Evolutionary conservation across 2,888 invertebrate species (phyloP), one percentile per base, ranked within the genome.

Genomic region (Archaeoteleia sp.): DNA sequence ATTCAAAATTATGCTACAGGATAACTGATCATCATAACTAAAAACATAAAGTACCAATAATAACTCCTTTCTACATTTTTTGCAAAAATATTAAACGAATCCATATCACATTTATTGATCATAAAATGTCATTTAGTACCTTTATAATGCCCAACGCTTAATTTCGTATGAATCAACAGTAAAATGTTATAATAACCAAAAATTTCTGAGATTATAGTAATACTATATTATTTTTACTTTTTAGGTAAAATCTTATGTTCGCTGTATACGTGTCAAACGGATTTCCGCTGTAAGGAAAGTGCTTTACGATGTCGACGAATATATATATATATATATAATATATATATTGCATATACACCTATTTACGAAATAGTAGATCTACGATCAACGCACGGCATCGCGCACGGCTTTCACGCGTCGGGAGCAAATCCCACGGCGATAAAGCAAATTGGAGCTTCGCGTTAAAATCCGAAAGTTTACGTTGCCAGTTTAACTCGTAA

Each of bases 211-310:
- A n/a, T n/a, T n/a, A n/a, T n/a, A n/a, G n/a, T n/a, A n/a, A n/a
- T n/a, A n/a, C n/a, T n/a, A n/a, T n/a, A n/a, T n/a, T n/a, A n/a
- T n/a, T n/a, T n/a, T n/a, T n/a, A n/a, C n/a, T n/a, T 43, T 39
- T 53, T 54, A 32, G 32, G 34, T 54, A 58, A 63, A 65, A 70
- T 53, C 46, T 57, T 67, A 48, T 67, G 65, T 45, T 40, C 49
- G 32, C 23, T 42, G 49, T 60, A 77, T 78, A 60, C 71, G 55
- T 74, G 75, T 77, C 74, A 74, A 73, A 70, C 58, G 71, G 74
- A 78, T 78, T 77, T 78, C 63, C 67, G 54, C 62, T 62, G 67
- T 53, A 68, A 54, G 74, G 66, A 46, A 72, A 70, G 71, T 71
- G 72, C 71, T 74, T 75, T 67, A 63, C 67, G 69, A 67, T 42